Conservation (phyloP, 2,888 invertebrate species). For the Mythimna vitellina region DNA sequence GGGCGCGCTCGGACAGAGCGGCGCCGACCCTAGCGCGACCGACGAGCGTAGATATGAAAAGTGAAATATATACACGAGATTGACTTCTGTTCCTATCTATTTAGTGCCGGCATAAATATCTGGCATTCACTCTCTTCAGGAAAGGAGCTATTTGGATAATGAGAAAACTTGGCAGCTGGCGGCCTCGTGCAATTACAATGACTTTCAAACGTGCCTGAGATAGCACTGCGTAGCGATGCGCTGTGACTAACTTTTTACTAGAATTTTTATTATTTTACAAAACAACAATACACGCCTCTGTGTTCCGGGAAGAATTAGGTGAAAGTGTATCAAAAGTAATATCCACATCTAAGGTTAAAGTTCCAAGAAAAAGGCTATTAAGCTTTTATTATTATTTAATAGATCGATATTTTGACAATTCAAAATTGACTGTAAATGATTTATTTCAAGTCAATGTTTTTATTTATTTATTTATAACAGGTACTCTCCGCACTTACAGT, state of each 20-base stretch:
- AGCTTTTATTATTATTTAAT: too few species aligned
- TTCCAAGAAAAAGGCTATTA: neutral
- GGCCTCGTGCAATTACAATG: constrained; percentile 13
- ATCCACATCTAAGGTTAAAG: neutral
- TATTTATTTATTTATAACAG: too few species aligned
- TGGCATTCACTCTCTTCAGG: constrained; percentile 18
- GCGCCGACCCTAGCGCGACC: too few species aligned
- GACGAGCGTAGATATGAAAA: too few species aligned
- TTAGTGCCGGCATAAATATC: constrained; percentile 17
- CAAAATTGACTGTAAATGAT: too few species aligned
- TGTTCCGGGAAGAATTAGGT: neutral
- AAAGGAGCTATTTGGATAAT: constrained; percentile 25
- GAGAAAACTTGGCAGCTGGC: constrained; percentile 61
- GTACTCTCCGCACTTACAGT: too few species aligned
- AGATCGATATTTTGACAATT: too few species aligned
- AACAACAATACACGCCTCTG: neutral
- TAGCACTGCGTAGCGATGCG: neutral
- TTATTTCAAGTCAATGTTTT: too few species aligned
- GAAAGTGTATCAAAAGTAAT: neutral
- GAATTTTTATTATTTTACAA: neutral
- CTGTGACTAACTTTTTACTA: neutral
- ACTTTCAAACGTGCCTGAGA: constrained; percentile 40
- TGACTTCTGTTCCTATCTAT: too few species aligned
- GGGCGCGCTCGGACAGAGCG: too few species aligned
- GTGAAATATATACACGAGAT: too few species aligned